phyloP scores from a whole-genome alignment of 2,113 vertebrate species.

The Morone saxatilis region DNA sequence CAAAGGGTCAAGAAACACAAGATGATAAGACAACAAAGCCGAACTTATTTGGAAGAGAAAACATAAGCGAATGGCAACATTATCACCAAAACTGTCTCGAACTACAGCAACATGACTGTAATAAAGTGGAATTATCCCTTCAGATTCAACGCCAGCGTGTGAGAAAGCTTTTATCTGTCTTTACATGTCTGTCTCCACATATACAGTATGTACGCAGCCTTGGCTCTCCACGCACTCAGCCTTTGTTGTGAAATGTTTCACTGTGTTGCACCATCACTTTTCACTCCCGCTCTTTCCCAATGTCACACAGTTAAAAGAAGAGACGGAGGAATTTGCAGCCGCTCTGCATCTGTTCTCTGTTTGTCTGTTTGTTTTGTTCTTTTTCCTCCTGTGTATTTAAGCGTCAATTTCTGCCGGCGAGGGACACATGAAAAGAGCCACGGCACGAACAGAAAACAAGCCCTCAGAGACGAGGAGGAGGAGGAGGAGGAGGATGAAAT shows the following conservation, averaged over 20 bases:
- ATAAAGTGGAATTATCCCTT: too few relatives aligned
- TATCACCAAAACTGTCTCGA: neutral
- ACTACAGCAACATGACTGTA: too few relatives aligned
- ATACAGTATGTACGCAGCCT: neutral
- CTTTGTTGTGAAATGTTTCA: slow-evolving; percentile 52
- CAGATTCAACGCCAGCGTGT: neutral
- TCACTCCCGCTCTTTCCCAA: slow-evolving; percentile 14
- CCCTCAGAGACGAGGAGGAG: slow-evolving; percentile 60
- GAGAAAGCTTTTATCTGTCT: slow-evolving; percentile 2
- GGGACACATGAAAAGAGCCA: slow-evolving; percentile 65
- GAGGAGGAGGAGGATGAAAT: slow-evolving; percentile 53
- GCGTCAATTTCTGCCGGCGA: slow-evolving; percentile 56
- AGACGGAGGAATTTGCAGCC: slow-evolving; percentile 25
- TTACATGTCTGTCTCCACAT: neutral
- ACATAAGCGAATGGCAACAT: neutral
- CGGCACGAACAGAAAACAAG: slow-evolving; percentile 73
- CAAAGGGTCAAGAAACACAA: neutral
- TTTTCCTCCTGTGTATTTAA: slow-evolving; percentile 57
- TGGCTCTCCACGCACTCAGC: slow-evolving; percentile 12
- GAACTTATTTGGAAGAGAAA: neutral
- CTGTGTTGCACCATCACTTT: slow-evolving; percentile 59
- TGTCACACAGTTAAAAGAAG: slow-evolving; percentile 34
- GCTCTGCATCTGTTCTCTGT: slow-evolving; percentile 65
- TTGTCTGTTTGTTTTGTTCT: slow-evolving; percentile 69
- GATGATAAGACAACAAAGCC: neutral